These are phyloP conservation scores for Sterrhoptilus dennistouni DNA, from an alignment of 2,113 vertebrate genomes.

Conservation along the genomic window DNA sequence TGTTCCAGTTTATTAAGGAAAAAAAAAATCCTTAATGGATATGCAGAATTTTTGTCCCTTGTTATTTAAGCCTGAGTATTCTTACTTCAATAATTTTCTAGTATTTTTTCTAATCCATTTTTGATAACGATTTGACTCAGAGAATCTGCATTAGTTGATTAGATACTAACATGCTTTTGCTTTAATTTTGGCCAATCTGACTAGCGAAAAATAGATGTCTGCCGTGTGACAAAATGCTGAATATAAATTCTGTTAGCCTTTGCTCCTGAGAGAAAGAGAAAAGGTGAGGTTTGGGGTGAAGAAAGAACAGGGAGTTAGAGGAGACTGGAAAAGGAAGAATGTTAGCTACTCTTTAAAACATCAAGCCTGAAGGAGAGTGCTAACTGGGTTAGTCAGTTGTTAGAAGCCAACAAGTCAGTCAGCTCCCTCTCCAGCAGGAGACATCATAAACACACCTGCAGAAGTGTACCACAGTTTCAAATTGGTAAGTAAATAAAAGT, in stretches of 20 bases:
- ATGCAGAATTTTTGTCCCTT: neutral
- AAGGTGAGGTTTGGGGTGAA: neutral
- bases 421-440: neutral
- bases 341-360: neutral
- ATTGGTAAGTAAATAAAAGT: neutral
- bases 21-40: neutral
- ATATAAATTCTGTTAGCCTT: conserved; percentile 50
- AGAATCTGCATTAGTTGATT: neutral
- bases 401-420: neutral
- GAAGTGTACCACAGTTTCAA: neutral
- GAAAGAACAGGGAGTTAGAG: neutral
- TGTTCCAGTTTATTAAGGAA: neutral
- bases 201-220: conserved; percentile 49
- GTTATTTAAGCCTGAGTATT: neutral
- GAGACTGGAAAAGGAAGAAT: neutral
- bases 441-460: neutral
- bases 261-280: conserved; percentile 6
- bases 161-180: neutral
- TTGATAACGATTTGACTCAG: neutral
- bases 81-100: conserved; percentile 3
- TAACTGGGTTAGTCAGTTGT: neutral
- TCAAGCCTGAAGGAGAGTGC: neutral
- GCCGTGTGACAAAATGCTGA: conserved; percentile 24
- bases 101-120: neutral
- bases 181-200: conserved; percentile 43